Base-by-base conservation (phyloP, 2,888 invertebrate genomes). In the Spilarctia lutea region DNA sequence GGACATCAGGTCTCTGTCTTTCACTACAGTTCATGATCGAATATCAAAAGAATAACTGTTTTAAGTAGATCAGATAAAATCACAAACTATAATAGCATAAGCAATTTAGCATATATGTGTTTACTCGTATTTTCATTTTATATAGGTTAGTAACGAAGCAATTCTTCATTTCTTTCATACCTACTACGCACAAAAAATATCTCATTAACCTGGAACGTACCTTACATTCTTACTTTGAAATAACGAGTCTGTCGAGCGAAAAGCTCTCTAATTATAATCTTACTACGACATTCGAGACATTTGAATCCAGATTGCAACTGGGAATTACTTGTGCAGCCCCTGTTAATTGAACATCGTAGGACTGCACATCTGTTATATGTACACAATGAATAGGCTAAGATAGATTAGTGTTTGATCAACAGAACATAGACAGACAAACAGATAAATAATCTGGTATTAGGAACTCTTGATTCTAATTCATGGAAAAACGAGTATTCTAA, bases 271-370 rank as follows among this genome's bases (percentile, higher is more conserved):
- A 83, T 83, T 69, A 74, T 69, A 74, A 69, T 65, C 56, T 68
- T 52, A 8, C 35, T 74, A 65, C 65, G 48, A 60, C 68, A 73
- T 65, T 63, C 45, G 72, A 81, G 83, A 75, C 80, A 80, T 85
- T 83, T 72, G 81, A 77, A 81, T 77, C 74, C 72, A 84, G 79
- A 85, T 81, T 84, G 85, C 82, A 81, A 72, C 77, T 78, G 79
- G 80, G 83, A 79, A 81, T 84, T 79, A 81, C 75, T 77, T 77
- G 65, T 68, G 73, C 68, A 77, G 60, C 74, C 68, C 7, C 65
- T 68, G 76, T 75, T 74, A 79, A 77, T 78, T 81, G 68, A 81
- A 76, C 68, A 52, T 65, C 30, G 39, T 39, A 27, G 7, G 18
- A 35, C 18, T 68, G n/a, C 63, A 68, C 24, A 67, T 63, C 33